These are phyloP conservation scores for Habropoda laboriosa DNA, from an alignment of 1,140 invertebrate species.

Conservation along the genomic window DNA sequence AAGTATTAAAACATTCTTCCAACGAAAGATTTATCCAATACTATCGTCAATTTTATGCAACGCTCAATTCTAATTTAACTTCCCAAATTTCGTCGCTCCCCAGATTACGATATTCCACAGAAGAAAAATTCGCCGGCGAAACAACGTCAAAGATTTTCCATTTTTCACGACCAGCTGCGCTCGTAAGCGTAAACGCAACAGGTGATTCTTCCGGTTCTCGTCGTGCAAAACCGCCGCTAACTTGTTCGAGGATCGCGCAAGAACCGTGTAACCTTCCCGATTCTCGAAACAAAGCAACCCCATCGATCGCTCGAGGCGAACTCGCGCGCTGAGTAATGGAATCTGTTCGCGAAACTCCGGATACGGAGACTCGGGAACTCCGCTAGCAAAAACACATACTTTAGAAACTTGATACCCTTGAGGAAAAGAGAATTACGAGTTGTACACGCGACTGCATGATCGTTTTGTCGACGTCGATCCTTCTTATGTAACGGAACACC, in stretches of 20 bases:
- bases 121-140: too few species aligned
- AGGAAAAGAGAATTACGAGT: slow-evolving; percentile 6
- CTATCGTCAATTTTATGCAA: too few species aligned
- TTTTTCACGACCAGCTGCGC: not conserved
- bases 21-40: too few species aligned
- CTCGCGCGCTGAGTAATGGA: not conserved
- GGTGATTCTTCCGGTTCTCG: not conserved
- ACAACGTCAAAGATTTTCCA: too few species aligned
- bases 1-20: too few species aligned
- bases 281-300: not conserved
- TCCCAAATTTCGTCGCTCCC: too few species aligned
- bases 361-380: slow-evolving; percentile 18
- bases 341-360: slow-evolving; percentile 7
- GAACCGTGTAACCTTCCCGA: not conserved
- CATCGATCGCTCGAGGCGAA: not conserved
- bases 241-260: not conserved
- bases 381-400: not conserved
- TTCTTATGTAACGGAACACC: not conserved
- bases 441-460: not conserved
- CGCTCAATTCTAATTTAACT: too few species aligned
- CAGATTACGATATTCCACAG: too few species aligned
- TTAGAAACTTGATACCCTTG: slow-evolving; percentile 45
- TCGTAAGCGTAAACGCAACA: not conserved
- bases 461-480: not conserved
- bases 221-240: too few species aligned